These are phyloP conservation scores for Macrobrachium nipponense DNA, from an alignment of 1,140 invertebrate species.

Conservation along the genomic window DNA sequence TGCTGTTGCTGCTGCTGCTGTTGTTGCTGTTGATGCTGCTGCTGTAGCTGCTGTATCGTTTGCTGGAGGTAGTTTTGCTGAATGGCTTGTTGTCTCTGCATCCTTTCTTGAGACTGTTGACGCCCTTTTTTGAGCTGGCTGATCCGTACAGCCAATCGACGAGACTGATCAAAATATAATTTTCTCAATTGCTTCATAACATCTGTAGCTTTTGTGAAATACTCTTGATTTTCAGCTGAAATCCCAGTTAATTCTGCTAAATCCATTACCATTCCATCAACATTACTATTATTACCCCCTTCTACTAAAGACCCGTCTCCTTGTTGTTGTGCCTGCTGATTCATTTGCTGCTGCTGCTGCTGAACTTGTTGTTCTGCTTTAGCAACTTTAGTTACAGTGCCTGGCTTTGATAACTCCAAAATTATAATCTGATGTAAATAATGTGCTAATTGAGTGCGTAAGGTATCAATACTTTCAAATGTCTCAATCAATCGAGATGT, in stretches of 20 bases:
- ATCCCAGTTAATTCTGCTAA: constrained; percentile 54
- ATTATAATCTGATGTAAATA: constrained; percentile 61
- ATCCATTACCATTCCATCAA: constrained; percentile 30
- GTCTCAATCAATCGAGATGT: constrained; percentile 64
- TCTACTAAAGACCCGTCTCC: constrained; percentile 36
- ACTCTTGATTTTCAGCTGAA: constrained; percentile 47
- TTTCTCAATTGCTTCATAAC: constrained; percentile 64
- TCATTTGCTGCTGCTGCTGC: constrained; percentile 56
- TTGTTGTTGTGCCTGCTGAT: constrained; percentile 49
- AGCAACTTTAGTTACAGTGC: constrained; percentile 59
- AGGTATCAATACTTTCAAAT: constrained; percentile 63
- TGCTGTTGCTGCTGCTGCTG: constrained; percentile 61
- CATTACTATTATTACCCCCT: constrained; percentile 49
- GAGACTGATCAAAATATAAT: constrained; percentile 64
- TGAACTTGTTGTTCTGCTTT: constrained; percentile 57
- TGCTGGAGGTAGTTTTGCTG: constrained; percentile 64
- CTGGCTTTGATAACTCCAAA: constrained; percentile 59
- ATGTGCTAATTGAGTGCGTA: constrained; percentile 60
- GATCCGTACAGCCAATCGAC: constrained; percentile 62
- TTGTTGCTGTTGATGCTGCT: constrained; percentile 59
- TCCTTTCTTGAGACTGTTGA: constrained; percentile 63
- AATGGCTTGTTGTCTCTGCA: constrained; percentile 63
- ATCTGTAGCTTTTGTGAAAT: constrained; percentile 61
- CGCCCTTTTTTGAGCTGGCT: constrained; percentile 64
- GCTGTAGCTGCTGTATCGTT: constrained; percentile 62